phyloP scores from a whole-genome alignment of 2,888 invertebrate species.

The Molanna angustata region DNA sequence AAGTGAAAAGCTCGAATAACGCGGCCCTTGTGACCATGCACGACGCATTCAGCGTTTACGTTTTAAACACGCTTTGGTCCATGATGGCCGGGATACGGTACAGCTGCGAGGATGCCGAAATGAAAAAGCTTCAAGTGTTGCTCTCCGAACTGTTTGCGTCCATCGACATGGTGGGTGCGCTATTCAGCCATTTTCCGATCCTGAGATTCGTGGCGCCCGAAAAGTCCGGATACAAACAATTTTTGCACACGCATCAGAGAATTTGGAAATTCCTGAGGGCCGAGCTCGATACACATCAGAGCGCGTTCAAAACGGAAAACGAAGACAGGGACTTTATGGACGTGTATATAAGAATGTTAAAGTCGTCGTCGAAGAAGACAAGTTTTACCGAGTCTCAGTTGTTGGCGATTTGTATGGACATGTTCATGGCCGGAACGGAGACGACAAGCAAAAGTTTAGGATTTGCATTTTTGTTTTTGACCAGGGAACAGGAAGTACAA shows the following conservation, averaged over 20 bases:
- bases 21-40: constrained; percentile 57
- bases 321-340: constrained; percentile 80
- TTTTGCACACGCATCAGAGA: constrained; percentile 65
- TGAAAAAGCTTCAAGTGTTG: constrained; percentile 64
- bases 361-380: constrained; percentile 53
- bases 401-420: constrained; percentile 76
- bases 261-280: constrained; percentile 71
- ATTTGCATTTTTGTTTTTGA: constrained; percentile 72
- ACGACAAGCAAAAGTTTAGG: constrained; percentile 78
- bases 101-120: constrained; percentile 64
- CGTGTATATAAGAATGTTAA: constrained; percentile 68
- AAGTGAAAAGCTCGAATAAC: constrained; percentile 39
- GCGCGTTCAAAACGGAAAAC: constrained; percentile 56
- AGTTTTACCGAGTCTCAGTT: constrained; percentile 71
- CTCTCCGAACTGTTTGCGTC: constrained; percentile 69
- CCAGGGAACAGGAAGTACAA: constrained; percentile 70
- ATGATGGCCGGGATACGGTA: constrained; percentile 80
- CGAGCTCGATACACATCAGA: constrained; percentile 70
- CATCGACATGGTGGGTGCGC: constrained; percentile 77
- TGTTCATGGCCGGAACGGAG: constrained; percentile 86
- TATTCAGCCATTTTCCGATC: constrained; percentile 78
- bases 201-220: constrained; percentile 69
- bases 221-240: constrained; percentile 72
- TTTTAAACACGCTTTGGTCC: constrained; percentile 78
- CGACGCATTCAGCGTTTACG: constrained; percentile 71